These are phyloP conservation scores for Brachyopa scutellaris DNA, from an alignment of 2,888 invertebrate genomes.

Conservation along the genomic window DNA sequence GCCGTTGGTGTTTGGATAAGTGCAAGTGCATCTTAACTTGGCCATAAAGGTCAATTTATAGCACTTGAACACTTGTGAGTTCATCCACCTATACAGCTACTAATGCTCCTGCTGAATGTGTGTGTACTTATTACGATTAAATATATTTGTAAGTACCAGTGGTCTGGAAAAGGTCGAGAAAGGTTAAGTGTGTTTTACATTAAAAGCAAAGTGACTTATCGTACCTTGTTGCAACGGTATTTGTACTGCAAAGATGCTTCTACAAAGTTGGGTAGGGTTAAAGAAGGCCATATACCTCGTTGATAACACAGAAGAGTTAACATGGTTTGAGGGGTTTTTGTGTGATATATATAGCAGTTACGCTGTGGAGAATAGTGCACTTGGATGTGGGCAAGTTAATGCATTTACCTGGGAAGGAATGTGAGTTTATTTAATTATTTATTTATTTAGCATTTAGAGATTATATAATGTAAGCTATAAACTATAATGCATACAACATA, in stretches of 20 bases:
- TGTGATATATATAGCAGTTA: not conserved
- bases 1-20: conserved; percentile 52
- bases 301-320: not conserved
- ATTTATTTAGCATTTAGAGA: too few species aligned
- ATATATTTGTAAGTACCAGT: conserved; percentile 6
- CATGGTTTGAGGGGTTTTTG: not conserved
- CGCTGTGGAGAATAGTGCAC: not conserved
- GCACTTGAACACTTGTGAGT: conserved; percentile 45
- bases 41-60: conserved; percentile 56
- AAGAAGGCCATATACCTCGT: conserved; percentile 11
- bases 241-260: conserved; percentile 2
- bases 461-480: too few species aligned
- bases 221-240: conserved; percentile 18
- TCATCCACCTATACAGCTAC: conserved; percentile 28
- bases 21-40: conserved; percentile 64
- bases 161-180: conserved; percentile 22
- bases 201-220: conserved; percentile 48
- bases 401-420: not conserved
- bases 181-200: conserved; percentile 52
- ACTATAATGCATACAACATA: too few species aligned
- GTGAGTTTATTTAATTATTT: too few species aligned
- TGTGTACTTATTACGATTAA: too few species aligned
- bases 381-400: not conserved
- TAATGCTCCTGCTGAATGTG: not conserved
- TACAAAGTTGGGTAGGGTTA: not conserved